Evolutionary conservation across 1,140 invertebrate genomes (phyloP).

Genomic region (Eulimnadia texana): DNA sequence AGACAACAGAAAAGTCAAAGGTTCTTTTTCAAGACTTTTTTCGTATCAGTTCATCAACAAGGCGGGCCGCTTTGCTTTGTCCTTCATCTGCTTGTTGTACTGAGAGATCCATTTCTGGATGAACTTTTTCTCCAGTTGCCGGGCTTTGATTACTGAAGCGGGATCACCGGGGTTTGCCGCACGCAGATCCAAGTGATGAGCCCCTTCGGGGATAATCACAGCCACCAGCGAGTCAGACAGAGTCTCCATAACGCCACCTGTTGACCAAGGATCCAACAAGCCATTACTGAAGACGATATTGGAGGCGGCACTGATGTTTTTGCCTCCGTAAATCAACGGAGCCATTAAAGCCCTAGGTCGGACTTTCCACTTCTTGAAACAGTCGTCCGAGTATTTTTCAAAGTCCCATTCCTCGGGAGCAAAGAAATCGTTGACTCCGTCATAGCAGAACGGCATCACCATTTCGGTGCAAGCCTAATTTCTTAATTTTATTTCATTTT

Average conservation of each 20-base stretch:
- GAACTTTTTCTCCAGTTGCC: conserved; percentile 46
- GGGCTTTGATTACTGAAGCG: conserved; percentile 44
- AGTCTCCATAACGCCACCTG: conserved; percentile 66
- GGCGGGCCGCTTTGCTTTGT: neutral
- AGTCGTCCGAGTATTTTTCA: conserved; percentile 42
- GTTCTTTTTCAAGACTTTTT: too few relatives aligned
- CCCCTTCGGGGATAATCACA: conserved; percentile 71
- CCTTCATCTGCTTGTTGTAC: conserved; percentile 4
- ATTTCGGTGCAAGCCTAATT: conserved; percentile 81
- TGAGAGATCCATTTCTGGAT: conserved; percentile 50
- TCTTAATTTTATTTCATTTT: neutral
- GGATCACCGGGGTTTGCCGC: conserved; percentile 52
- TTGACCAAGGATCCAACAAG: conserved; percentile 80
- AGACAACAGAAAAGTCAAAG: too few relatives aligned
- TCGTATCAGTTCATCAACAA: too few relatives aligned
- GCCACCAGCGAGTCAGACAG: conserved; percentile 48
- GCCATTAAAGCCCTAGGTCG: conserved; percentile 48
- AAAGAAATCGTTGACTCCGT: conserved; percentile 69
- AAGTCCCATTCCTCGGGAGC: conserved; percentile 59
- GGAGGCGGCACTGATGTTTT: conserved; percentile 44
- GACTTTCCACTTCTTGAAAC: conserved; percentile 51
- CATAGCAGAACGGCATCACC: conserved; percentile 81
- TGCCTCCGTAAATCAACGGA: conserved; percentile 64
- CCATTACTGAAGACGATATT: conserved; percentile 89
- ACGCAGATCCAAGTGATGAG: conserved; percentile 85